Base-by-base conservation (phyloP, 2,113 vertebrate genomes). In the Cavia aperea region DNA sequence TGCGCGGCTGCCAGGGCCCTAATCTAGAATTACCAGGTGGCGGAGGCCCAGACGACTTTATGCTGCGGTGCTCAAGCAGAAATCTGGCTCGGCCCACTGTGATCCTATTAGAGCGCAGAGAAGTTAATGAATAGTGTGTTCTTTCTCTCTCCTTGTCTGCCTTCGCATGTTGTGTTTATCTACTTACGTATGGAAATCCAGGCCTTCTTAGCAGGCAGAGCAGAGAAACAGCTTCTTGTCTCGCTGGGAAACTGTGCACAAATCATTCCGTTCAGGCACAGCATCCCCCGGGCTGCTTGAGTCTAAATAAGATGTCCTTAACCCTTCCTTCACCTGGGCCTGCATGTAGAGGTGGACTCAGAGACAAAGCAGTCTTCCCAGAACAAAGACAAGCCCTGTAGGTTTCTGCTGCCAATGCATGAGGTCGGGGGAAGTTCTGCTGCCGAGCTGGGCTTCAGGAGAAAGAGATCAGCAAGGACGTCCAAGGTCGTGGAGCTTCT, bases 171-270 rank as follows among this genome's bases (percentile, higher is more conserved):
- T 23, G 60, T 78, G 92, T 95, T 95, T 77, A 92, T 95, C 93
- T 96, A 54, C 81, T 91, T 77, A 54, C 72, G 63, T 90, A 89
- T 83, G 89, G 89, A 93, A 95, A 96, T 86, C 94, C 84, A 26
- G 49, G 86, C 86, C 91, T 90, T 73, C 93, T 79, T 26, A 86
- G 94, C 1, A 88, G 75, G 70, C 89, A 72, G 91, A 49, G 95
- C 60, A 6, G 85, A 78, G 91, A 83, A 75, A 43, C 51, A 11
- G 51, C 0, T 66, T 93, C 90, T 65, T n/a, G 46, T 93, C 94
- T 88, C 31, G 2, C 88, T 18, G 18, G 56, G 85, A 73, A 29
- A 14, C 84, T 46, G 29, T n/a, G 29, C 62, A 49, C 46, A 49
- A 15, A 63, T 56, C 89, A 63, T n/a, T n/a, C 31, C 33, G 2